Conservation (phyloP, 30 jellyfish, hydroid and myxozoan genomes). For the Chrysaora quinquecirrha region DNA sequence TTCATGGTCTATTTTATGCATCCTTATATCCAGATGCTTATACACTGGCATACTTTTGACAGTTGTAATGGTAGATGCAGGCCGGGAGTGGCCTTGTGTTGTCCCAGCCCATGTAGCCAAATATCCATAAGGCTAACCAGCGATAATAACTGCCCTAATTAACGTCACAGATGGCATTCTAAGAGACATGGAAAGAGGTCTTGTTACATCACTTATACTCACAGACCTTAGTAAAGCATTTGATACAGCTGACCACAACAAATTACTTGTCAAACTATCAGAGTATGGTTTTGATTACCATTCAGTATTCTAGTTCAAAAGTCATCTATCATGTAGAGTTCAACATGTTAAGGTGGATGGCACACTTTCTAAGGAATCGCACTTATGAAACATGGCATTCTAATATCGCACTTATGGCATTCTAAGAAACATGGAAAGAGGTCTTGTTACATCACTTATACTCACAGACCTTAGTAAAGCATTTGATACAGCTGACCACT, state of each 20-base stretch:
- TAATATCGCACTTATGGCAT: neutral
- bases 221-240: constrained; percentile 35
- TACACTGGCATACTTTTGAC: no score
- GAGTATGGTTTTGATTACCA: no score
- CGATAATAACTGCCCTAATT: constrained; percentile 37
- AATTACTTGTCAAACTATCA: constrained; percentile 26
- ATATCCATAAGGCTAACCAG: no score
- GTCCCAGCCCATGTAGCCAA: no score
- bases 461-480: constrained; percentile 36
- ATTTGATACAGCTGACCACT: constrained; percentile 25
- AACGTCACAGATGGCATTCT: constrained; percentile 38
- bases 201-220: constrained; percentile 33
- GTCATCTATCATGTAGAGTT: no score
- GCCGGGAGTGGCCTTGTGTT: no score
- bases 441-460: constrained; percentile 31
- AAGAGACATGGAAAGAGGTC: constrained; percentile 5
- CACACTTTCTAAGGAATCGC: no score
- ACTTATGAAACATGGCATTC: no score
- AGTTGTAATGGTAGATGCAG: no score
- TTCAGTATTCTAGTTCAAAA: constrained; percentile 36
- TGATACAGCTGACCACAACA: constrained; percentile 24
- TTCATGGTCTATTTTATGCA: no score
- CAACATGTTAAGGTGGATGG: no score
- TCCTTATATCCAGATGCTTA: no score
- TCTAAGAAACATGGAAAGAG: constrained; percentile 2